Conservation (phyloP, 2,888 invertebrate species). For the Spodoptera picta region DNA sequence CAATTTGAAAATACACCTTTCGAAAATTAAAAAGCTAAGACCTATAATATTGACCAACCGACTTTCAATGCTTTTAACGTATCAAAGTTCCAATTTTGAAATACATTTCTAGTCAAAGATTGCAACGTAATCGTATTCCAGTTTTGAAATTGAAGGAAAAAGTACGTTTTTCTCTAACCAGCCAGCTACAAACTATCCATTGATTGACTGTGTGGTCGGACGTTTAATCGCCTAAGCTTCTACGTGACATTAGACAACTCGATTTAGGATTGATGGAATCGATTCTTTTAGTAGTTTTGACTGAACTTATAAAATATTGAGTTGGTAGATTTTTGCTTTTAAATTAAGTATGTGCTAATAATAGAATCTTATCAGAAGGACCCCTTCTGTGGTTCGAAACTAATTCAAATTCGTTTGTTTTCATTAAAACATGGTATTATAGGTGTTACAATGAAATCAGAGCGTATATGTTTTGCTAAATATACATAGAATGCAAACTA, state of each 20-base stretch:
- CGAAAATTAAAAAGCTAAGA: too few species aligned
- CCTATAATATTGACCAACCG: slow-evolving; percentile 18
- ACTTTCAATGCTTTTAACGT: slow-evolving; percentile 31
- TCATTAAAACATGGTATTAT: too few species aligned
- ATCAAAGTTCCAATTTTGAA: slow-evolving; percentile 41
- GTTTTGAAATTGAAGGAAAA: slow-evolving; percentile 53
- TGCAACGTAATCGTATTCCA: slow-evolving; percentile 42
- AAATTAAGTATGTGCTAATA: too few species aligned
- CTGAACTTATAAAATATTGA: background rate
- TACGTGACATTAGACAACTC: background rate
- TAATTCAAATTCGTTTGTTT: too few species aligned
- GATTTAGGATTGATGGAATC: too few species aligned
- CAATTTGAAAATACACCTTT: too few species aligned
- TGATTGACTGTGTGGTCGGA: slow-evolving; percentile 34
- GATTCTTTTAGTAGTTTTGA: slow-evolving; percentile 1
- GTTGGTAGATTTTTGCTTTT: too few species aligned
- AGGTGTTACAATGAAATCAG: too few species aligned
- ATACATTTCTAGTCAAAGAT: slow-evolving; percentile 43
- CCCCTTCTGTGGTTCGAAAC: too few species aligned
- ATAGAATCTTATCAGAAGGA: too few species aligned
- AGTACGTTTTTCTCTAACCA: slow-evolving; percentile 40
- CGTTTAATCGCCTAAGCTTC: background rate
- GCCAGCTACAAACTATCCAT: slow-evolving; percentile 44
- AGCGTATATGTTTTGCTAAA: too few species aligned
- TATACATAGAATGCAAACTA: too few species aligned